Evolutionary conservation across 2,888 invertebrate species (phyloP), one percentile per base, ranked within the genome.

Genomic region (Synanthedon formicaeformis): DNA sequence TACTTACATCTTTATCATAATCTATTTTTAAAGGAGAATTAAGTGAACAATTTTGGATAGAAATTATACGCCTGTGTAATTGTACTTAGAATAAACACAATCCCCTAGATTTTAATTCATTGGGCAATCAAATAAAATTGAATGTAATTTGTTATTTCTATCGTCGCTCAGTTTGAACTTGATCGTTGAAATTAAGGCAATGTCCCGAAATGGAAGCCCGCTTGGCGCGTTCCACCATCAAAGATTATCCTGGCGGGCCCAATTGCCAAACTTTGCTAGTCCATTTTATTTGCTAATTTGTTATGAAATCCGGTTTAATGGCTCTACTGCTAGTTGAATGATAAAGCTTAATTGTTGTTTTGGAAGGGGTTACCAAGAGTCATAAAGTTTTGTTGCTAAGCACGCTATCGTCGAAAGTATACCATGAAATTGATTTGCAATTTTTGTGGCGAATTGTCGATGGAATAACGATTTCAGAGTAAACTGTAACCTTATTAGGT

Each of bases 251-350:
- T 58, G 51, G 34, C 52, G 61, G 55, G 59, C 56, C 54, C 59
- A 60, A 67, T 63, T 58, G 61, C 54, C 60, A 52, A 66, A 67
- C 60, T 66, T 67, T 60, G 48, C 50, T 57, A 56, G 57, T 57
- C 55, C 51, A 49, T 55, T 51, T 65, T 67, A 61, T 66, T 66
- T 61, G 63, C 62, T 68, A 66, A 67, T 68, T 69, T 64, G 62
- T 67, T 65, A 65, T 65, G 61, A 55, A 58, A 40, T 49, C 55
- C 56, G 54, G 52, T 59, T 56, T 55, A 48, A 49, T 48, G 48
- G 49, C 51, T 54, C 49, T 41, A 11, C 14, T 40, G 41, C 16
- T 51, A 54, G 48, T 52, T 53, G 51, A 52, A 51, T 56, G 51
- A 53, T 53, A 53, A 53, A 27, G 50, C 53, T 50, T 51, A 57